Base-by-base conservation (phyloP, 2,797 vertebrate genomes). In the Bucorvus abyssinicus region DNA sequence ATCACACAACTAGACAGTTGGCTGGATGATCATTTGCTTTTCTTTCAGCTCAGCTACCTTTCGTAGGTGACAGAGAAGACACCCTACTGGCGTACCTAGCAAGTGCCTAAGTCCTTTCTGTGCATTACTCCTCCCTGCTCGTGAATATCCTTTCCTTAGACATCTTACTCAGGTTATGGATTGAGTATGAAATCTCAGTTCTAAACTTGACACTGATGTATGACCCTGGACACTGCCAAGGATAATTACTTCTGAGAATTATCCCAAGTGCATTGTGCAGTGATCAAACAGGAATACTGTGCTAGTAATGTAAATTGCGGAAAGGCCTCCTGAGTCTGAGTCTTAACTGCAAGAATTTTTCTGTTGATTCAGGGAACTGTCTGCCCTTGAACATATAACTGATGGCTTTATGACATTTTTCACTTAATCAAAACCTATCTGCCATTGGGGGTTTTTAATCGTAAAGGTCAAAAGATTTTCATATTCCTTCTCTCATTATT, bases 231-330 rank as follows among this genome's bases (percentile, higher is more conserved):
- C 64, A 55, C 56, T 75, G 50, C 24, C 68, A 68, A 90, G 34
- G 20, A 34, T 91, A 92, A 92, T 90, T 95, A 84, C 70, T 73
- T 79, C 63, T 90, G 77, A 94, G 77, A 84, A 55, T 76, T 63
- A 61, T 86, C 77, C 59, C 76, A 55, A 76, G 73, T 69, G 73
- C 42, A n/a, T 78, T 52, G 61, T 57, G 32, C 47, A 59, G 38
- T 68, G 79, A 92, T 90, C 87, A 92, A 91, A 76, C 20, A 87
- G 65, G 50, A 91, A 67, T 65, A 52, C 27, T 78, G 38, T 32
- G 47, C 59, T 85, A 69, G 27, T 69, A 61, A 45, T 85, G 69
- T 80, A 85, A 77, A 81, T 34, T 56, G 45, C 85, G 27, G 38
- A 89, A 64, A 89, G 49, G 50, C 32, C 93, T 87, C 68, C 42